These are phyloP conservation scores for Drosophila formosana DNA, from an alignment of 2,888 invertebrate genomes.

Conservation along the genomic window DNA sequence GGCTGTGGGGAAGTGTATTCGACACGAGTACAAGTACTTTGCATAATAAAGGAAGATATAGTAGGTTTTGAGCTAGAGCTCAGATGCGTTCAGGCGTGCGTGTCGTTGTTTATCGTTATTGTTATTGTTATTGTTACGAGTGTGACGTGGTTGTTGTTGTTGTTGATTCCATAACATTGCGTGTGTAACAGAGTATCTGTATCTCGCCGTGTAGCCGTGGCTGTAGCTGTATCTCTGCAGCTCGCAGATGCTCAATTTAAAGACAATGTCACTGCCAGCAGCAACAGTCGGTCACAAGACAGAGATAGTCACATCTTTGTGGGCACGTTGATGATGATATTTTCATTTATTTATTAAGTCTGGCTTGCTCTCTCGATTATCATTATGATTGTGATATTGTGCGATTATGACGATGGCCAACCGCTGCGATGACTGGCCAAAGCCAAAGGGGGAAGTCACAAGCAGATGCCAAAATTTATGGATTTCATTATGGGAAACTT, in stretches of 20 bases:
- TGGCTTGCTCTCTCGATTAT: not conserved
- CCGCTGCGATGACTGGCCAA: slow-evolving; percentile 26
- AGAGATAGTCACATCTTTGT: slow-evolving; percentile 1
- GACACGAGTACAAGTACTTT: not conserved
- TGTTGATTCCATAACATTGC: slow-evolving; percentile 27
- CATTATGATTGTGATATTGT: slow-evolving; percentile 4
- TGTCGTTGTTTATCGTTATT: slow-evolving; percentile 11
- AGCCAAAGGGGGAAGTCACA: slow-evolving; percentile 8
- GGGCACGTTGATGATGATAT: slow-evolving; percentile 14
- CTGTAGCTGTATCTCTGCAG: slow-evolving; percentile 7
- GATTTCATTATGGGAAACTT: slow-evolving; percentile 30
- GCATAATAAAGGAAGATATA: not conserved
- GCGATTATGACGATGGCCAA: slow-evolving; percentile 16
- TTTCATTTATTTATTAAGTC: slow-evolving; percentile 22
- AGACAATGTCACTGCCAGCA: slow-evolving; percentile 48
- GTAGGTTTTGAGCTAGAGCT: slow-evolving; percentile 4
- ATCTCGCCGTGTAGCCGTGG: not conserved
- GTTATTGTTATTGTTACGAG: slow-evolving; percentile 12
- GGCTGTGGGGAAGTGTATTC: not conserved
- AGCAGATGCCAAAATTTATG: slow-evolving; percentile 27
- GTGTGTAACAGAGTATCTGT: slow-evolving; percentile 14
- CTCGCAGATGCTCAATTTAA: slow-evolving; percentile 17
- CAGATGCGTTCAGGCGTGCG: not conserved
- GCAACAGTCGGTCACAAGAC: not conserved
- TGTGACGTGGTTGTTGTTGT: slow-evolving; percentile 12